Percentiles rank a stretch among this genome's conserved stretches.
These are phyloP conservation scores for Hirudo medicinalis DNA, from an alignment of 1,140 invertebrate genomes.

Conservation along the genomic window DNA sequence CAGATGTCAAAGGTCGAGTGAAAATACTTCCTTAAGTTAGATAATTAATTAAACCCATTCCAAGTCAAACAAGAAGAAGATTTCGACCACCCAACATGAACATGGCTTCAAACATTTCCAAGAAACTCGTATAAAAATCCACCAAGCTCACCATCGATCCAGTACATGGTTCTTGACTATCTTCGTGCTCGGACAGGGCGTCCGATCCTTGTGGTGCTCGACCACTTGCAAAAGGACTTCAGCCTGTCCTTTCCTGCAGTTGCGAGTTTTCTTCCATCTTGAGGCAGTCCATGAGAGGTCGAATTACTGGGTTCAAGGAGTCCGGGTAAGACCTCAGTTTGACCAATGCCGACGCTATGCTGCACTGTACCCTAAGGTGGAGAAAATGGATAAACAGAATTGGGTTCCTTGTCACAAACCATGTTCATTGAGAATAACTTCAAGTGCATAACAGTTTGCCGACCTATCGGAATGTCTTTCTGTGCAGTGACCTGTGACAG, in stretches of 20 bases:
- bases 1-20: no score
- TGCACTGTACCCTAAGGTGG: slow-evolving; percentile 55
- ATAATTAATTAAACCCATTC: no score
- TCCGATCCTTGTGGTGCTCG: slow-evolving; percentile 55
- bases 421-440: no score
- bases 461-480: neutral
- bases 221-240: slow-evolving; percentile 64
- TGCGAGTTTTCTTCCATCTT: slow-evolving; percentile 71
- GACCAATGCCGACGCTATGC: slow-evolving; percentile 66
- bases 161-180: slow-evolving; percentile 72
- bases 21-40: no score
- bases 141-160: slow-evolving; percentile 55
- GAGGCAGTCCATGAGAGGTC: slow-evolving; percentile 87
- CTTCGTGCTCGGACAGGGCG: slow-evolving; percentile 71
- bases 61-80: no score
- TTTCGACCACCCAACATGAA: no score
- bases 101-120: no score
- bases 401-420: no score
- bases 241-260: slow-evolving; percentile 59
- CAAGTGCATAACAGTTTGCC: neutral
- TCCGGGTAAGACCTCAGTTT: slow-evolving; percentile 63
- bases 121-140: no score
- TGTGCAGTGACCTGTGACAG: neutral
- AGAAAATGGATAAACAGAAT: neutral
- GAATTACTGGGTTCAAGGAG: slow-evolving; percentile 77